Evolutionary conservation across 2,888 invertebrate species (phyloP).

Genomic region (Eristalinus sepulchralis): DNA sequence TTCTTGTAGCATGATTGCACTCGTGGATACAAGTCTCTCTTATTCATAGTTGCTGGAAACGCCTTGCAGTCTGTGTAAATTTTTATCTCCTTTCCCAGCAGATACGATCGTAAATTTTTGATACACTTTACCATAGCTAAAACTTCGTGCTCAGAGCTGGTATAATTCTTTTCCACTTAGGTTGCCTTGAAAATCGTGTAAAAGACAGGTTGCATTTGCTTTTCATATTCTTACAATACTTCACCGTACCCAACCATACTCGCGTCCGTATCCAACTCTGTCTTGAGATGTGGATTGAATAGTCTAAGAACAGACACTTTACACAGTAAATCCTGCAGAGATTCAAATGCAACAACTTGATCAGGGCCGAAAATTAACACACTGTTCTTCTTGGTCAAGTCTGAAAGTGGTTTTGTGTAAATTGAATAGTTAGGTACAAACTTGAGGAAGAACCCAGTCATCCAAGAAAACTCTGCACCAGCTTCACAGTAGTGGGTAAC

Average conservation of each 20-base stretch:
- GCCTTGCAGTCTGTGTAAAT: constrained; percentile 75
- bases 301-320: neutral
- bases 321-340: neutral
- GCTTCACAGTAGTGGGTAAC: neutral
- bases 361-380: neutral
- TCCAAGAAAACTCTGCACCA: neutral
- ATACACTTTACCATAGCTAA: constrained; percentile 18
- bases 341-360: neutral
- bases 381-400: neutral
- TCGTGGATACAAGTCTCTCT: constrained; percentile 61
- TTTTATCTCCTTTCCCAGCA: constrained; percentile 73
- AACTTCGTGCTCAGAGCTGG: constrained; percentile 73
- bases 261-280: too few species aligned
- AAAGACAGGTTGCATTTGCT: too few species aligned
- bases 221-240: too few species aligned
- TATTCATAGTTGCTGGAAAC: constrained; percentile 74
- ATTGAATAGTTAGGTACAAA: neutral
- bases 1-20: neutral
- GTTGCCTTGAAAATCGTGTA: neutral
- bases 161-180: constrained; percentile 72
- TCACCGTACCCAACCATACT: too few species aligned
- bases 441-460: neutral
- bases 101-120: constrained; percentile 71
- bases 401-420: neutral
- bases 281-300: neutral